Conservation (phyloP, 2,888 invertebrate genomes). For the Agriopis leucophaearia region DNA sequence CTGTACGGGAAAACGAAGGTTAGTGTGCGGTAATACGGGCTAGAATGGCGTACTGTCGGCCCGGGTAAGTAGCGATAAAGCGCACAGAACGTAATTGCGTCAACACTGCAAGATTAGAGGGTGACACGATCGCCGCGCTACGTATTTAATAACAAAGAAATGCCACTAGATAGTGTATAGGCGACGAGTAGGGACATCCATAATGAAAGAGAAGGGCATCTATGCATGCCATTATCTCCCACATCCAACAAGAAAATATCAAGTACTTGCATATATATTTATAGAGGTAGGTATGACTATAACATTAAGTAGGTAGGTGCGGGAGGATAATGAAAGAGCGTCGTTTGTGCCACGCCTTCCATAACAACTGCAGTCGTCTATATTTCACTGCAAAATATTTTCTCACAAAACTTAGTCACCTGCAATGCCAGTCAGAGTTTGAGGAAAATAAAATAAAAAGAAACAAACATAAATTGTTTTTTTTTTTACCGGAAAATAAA, state of each 20-base stretch:
- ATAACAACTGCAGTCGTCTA: background rate
- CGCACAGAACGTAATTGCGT: conserved; percentile 44
- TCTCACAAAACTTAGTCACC: no score
- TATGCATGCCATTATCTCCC: background rate
- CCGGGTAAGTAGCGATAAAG: conserved; percentile 41
- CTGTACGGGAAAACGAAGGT: conserved; percentile 25
- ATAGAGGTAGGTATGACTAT: background rate
- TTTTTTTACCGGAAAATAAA: no score
- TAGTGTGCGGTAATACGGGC: conserved; percentile 22
- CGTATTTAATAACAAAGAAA: conserved; percentile 41
- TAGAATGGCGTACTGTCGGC: conserved; percentile 17
- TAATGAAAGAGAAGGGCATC: background rate
- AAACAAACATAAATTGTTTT: no score
- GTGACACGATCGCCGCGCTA: conserved; percentile 36
- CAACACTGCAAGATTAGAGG: conserved; percentile 46
- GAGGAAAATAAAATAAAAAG: no score
- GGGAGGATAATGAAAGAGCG: background rate
- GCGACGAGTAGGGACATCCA: background rate
- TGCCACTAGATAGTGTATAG: conserved; percentile 9
- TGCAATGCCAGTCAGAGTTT: background rate
- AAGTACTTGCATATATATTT: background rate
- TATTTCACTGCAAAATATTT: no score
- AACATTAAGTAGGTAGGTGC: no score
- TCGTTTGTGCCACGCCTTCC: background rate
- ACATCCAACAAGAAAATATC: background rate